Evolutionary conservation across 2,888 invertebrate species (phyloP).

Genomic region (Ischnus inquisitorius): DNA sequence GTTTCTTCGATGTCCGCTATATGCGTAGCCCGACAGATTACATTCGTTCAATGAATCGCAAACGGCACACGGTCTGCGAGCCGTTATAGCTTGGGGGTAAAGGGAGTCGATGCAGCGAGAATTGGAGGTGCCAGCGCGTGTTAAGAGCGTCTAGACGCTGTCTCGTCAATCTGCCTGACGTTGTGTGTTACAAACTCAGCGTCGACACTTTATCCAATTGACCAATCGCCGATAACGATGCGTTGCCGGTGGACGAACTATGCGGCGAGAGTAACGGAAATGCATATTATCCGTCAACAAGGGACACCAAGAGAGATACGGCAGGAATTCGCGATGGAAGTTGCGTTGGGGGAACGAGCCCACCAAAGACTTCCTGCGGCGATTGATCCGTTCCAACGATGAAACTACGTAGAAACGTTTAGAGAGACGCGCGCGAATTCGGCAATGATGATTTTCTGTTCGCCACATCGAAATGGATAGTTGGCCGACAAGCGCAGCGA

Average conservation of each 20-base stretch:
- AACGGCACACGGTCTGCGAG: conserved; percentile 14
- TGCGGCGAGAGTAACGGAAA: conserved; percentile 77
- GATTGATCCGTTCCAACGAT: conserved; percentile 19
- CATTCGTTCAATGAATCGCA: conserved; percentile 34
- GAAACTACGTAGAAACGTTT: conserved; percentile 15
- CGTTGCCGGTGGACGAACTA: conserved; percentile 64
- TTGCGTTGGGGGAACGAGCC: conserved; percentile 42
- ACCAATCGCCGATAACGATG: conserved; percentile 80
- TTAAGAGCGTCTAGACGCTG: conserved; percentile 82
- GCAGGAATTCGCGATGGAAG: conserved; percentile 26
- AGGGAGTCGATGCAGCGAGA: conserved; percentile 51
- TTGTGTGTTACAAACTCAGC: conserved; percentile 27
- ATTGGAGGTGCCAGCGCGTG: conserved; percentile 70
- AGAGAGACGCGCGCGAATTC: conserved; percentile 46
- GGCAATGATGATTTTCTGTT: conserved; percentile 35
- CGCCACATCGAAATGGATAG: conserved; percentile 36
- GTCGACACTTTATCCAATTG: conserved; percentile 82
- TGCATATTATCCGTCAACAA: conserved; percentile 78
- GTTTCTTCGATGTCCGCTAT: conserved; percentile 19
- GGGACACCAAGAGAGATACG: conserved; percentile 55
- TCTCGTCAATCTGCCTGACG: conserved; percentile 80
- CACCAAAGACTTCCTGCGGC: conserved; percentile 65
- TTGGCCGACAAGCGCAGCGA: conserved; percentile 58
- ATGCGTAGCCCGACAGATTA: conserved; percentile 26
- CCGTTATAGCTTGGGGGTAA: background rate